Percentiles rank a stretch among this genome's conserved stretches.
phyloP scores from a whole-genome alignment of 2,113 vertebrate species.

The Esox niger region DNA sequence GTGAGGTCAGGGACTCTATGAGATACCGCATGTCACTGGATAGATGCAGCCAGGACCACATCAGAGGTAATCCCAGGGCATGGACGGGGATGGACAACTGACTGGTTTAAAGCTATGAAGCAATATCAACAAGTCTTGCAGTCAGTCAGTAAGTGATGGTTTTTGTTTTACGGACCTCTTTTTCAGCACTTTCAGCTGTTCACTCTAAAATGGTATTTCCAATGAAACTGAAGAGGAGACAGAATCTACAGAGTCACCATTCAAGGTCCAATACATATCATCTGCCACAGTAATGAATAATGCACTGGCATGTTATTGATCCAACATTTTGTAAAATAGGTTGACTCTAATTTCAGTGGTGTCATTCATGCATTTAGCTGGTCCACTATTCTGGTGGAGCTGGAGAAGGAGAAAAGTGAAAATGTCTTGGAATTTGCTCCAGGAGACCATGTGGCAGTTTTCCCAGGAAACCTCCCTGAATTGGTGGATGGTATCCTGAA shows the following conservation, averaged over 20 bases:
- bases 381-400: slow-evolving; percentile 76
- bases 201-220: slow-evolving; percentile 75
- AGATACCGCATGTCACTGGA: slow-evolving; percentile 64
- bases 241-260: slow-evolving; percentile 74
- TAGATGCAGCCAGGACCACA: slow-evolving; percentile 61
- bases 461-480: slow-evolving; percentile 71
- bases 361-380: slow-evolving; percentile 55
- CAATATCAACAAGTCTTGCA: too few relatives aligned
- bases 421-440: slow-evolving; percentile 70
- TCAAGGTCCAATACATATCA: slow-evolving; percentile 75
- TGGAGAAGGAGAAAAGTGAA: slow-evolving; percentile 58
- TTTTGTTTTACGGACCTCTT: background rate
- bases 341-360: background rate
- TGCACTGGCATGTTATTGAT: background rate
- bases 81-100: too few relatives aligned
- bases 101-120: too few relatives aligned
- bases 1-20: slow-evolving; percentile 69
- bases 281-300: background rate
- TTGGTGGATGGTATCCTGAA: slow-evolving; percentile 76
- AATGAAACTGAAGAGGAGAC: slow-evolving; percentile 75
- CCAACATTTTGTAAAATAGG: background rate
- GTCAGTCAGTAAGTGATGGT: too few relatives aligned
- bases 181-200: slow-evolving; percentile 70
- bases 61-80: too few relatives aligned
- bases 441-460: slow-evolving; percentile 79